phyloP scores from a whole-genome alignment of 2,888 invertebrate genomes.

The Belgica antarctica region DNA sequence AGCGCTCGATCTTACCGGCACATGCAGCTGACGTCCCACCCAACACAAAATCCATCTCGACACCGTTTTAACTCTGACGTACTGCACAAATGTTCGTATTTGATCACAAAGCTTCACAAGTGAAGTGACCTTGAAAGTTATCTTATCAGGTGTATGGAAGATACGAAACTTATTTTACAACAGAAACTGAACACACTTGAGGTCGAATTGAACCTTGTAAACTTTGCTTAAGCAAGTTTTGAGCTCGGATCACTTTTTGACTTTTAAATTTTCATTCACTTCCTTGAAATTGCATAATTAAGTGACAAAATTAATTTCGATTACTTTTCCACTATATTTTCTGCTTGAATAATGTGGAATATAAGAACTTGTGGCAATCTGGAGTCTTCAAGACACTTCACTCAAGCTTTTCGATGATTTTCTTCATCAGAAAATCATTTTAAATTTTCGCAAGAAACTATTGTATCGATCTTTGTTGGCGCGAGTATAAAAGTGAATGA shows the following conservation, averaged over 20 bases:
- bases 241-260: neutral
- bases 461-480: too few relatives aligned
- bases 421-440: too few relatives aligned
- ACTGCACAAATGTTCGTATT: slow-evolving; percentile 17
- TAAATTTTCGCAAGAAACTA: too few relatives aligned
- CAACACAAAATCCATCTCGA: slow-evolving; percentile 66
- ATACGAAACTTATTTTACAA: neutral
- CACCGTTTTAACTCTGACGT: neutral
- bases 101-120: neutral
- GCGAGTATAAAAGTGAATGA: too few relatives aligned
- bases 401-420: too few relatives aligned
- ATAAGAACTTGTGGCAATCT: too few relatives aligned
- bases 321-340: too few relatives aligned
- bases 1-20: slow-evolving; percentile 61
- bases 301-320: neutral
- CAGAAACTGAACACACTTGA: neutral
- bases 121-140: neutral
- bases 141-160: neutral
- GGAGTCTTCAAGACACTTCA: too few relatives aligned
- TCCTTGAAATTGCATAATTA: slow-evolving; percentile 10
- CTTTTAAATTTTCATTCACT: neutral
- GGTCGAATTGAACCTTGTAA: neutral
- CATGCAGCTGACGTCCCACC: slow-evolving; percentile 74
- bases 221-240: neutral
- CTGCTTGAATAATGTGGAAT: too few relatives aligned